These are phyloP conservation scores for Melinopterus prodromus DNA, from an alignment of 2,888 invertebrate species.

Conservation along the genomic window DNA sequence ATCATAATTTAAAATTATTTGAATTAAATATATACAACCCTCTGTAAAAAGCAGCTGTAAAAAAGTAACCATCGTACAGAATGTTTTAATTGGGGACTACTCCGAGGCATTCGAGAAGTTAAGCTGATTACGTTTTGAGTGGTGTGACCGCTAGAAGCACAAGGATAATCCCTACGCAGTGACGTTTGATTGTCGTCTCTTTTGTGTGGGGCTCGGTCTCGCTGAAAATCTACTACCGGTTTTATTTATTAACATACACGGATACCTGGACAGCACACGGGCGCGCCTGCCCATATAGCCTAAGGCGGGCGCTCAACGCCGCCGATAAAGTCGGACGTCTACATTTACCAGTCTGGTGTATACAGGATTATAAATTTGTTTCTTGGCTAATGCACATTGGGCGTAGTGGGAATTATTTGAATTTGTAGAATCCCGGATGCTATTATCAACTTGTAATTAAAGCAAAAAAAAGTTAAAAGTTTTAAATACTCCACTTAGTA, in stretches of 20 bases:
- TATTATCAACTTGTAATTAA: too few relatives aligned
- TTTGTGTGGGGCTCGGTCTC: slow-evolving; percentile 27
- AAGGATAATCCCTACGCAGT: slow-evolving; percentile 15
- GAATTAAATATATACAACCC: neutral
- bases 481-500: neutral
- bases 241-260: slow-evolving; percentile 11
- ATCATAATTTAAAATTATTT: too few relatives aligned
- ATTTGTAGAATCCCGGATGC: too few relatives aligned
- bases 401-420: too few relatives aligned
- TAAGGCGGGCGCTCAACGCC: neutral
- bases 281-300: neutral
- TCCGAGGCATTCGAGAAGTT: neutral
- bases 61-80: neutral
- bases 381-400: neutral
- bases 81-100: slow-evolving; percentile 1
- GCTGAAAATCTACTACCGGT: slow-evolving; percentile 31
- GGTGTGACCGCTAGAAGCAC: neutral
- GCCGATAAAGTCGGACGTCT: neutral
- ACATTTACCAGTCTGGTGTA: neutral
- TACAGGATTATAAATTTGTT: neutral
- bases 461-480: neutral
- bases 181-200: slow-evolving; percentile 25
- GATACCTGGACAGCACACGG: neutral
- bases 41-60: neutral
- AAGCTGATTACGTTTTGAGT: slow-evolving; percentile 16